Evolutionary conservation across 2,113 vertebrate species (phyloP).

Genomic region (Campylomormyrus tamandua): DNA sequence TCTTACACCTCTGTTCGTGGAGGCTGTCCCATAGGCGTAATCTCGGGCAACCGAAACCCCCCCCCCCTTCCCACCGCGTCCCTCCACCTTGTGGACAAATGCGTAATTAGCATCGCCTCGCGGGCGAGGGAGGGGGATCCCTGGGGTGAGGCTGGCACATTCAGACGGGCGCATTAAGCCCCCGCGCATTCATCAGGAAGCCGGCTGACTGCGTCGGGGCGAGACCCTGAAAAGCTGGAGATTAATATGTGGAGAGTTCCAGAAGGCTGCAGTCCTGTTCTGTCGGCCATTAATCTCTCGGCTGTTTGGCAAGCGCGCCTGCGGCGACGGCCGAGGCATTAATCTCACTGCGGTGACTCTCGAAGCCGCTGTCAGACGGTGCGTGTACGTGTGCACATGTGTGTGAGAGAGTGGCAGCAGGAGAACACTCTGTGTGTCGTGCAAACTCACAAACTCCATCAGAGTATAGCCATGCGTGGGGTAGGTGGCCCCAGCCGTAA

Average conservation of each 20-base stretch:
- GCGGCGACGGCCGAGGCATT: neutral
- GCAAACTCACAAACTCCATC: neutral
- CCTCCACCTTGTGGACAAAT: slow-evolving; percentile 19
- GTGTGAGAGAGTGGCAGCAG: neutral
- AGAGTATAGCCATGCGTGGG: neutral
- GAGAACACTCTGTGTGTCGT: neutral
- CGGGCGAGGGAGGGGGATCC: slow-evolving; percentile 24
- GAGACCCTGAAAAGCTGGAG: slow-evolving; percentile 36
- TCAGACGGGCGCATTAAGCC: slow-evolving; percentile 15
- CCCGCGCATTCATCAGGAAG: slow-evolving; percentile 51
- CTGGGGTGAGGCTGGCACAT: slow-evolving; percentile 14
- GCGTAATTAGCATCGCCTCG: slow-evolving; percentile 41
- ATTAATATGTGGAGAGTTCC: slow-evolving; percentile 47
- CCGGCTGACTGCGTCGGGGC: slow-evolving; percentile 33
- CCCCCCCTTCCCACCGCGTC: slow-evolving; percentile 1
- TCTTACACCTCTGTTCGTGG: neutral
- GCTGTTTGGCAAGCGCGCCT: neutral
- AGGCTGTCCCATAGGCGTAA: slow-evolving; percentile 18
- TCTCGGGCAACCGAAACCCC: slow-evolving; percentile 32
- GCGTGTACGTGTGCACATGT: neutral
- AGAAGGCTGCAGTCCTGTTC: slow-evolving; percentile 36
- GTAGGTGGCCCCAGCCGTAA: neutral
- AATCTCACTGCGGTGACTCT: slow-evolving; percentile 5
- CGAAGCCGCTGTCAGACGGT: neutral
- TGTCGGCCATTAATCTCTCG: slow-evolving; percentile 49